These are phyloP conservation scores for Sciurus niger DNA, from an alignment of 2,113 vertebrate species.

Conservation along the genomic window DNA sequence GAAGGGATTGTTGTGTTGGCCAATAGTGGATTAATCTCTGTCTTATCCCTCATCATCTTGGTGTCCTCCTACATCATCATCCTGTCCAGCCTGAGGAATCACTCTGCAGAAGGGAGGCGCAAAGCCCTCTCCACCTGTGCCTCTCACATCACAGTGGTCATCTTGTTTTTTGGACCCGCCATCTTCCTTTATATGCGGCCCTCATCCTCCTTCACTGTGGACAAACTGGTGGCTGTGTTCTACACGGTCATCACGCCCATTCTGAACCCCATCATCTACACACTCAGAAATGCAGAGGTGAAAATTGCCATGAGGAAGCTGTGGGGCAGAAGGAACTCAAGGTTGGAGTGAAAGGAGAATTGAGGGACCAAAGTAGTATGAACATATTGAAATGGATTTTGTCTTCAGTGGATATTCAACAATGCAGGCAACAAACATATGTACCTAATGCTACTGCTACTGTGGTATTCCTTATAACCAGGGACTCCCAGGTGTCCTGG, in stretches of 20 bases:
- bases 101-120: constrained; percentile 66
- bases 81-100: constrained; percentile 49
- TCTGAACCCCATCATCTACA: constrained; percentile 82
- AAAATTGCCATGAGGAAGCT: constrained; percentile 70
- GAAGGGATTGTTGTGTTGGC: constrained; percentile 60
- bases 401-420: not conserved
- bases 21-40: constrained; percentile 69
- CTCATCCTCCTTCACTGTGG: constrained; percentile 61
- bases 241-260: constrained; percentile 80
- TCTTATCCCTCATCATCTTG: constrained; percentile 67
- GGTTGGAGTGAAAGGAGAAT: not conserved
- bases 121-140: constrained; percentile 83
- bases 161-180: constrained; percentile 80
- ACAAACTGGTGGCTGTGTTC: constrained; percentile 76
- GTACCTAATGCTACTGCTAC: not conserved
- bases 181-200: constrained; percentile 78
- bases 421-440: not conserved
- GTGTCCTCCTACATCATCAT: constrained; percentile 63
- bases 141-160: constrained; percentile 78
- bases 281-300: constrained; percentile 79
- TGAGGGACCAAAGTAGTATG: not conserved
- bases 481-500: not conserved
- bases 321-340: constrained; percentile 11
- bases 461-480: not conserved
- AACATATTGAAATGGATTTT: not conserved